Evolutionary conservation across 2,797 vertebrate species (phyloP).

Genomic region (Alosa sapidissima): DNA sequence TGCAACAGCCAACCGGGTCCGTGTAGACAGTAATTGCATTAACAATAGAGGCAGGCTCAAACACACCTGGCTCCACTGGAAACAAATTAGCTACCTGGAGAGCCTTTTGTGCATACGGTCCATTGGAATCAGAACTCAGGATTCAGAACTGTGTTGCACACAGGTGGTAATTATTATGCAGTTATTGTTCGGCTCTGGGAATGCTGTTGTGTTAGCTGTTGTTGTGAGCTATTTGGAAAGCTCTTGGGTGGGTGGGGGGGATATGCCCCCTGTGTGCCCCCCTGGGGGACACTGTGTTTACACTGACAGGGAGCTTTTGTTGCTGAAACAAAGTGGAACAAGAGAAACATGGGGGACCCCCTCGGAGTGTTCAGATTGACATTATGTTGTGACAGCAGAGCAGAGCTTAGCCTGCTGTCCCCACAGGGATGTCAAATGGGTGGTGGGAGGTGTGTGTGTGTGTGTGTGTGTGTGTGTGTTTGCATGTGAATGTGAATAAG

Average conservation of each 20-base stretch:
- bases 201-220: conserved; percentile 9
- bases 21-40: no score
- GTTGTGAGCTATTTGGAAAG: background rate
- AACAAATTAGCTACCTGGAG: no score
- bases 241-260: background rate
- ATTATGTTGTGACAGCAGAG: conserved; percentile 20
- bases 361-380: background rate
- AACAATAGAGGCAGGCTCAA: no score
- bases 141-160: background rate
- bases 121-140: background rate
- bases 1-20: no score
- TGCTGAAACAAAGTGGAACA: background rate
- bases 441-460: conserved; percentile 24
- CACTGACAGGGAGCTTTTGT: conserved; percentile 4
- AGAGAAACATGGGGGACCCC: background rate
- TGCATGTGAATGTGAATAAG: background rate
- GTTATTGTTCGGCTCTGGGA: conserved; percentile 30
- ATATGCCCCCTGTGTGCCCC: background rate
- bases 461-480: conserved; percentile 19
- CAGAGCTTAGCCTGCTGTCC: background rate
- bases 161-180: conserved; percentile 49
- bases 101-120: no score
- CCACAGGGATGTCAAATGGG: background rate
- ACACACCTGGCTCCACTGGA: no score
- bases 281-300: background rate